Percentiles rank a stretch among this genome's conserved stretches.
Evolutionary conservation across 2,113 vertebrate genomes (phyloP).

Genomic region (Crocuta crocuta): DNA sequence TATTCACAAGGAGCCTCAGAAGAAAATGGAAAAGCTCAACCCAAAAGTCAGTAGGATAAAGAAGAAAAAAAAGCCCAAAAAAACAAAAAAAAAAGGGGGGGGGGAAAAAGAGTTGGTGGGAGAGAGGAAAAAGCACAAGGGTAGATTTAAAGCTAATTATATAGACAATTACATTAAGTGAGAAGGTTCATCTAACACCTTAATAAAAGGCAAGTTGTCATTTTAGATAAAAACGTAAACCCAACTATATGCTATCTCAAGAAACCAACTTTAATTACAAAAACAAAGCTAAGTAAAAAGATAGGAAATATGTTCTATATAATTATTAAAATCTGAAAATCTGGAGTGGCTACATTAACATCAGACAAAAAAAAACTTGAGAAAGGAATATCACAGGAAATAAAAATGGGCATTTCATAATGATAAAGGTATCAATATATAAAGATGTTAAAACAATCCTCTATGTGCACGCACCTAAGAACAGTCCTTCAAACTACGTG

Average conservation of each 20-base stretch:
- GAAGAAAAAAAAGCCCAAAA: neutral
- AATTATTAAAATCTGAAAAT: constrained; percentile 3
- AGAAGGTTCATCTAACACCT: neutral
- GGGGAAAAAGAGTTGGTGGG: neutral
- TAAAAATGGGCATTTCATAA: constrained; percentile 19
- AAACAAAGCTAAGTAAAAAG: neutral
- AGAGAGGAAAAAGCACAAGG: neutral
- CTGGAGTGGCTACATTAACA: neutral
- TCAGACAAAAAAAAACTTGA: neutral
- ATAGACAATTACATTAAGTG: neutral
- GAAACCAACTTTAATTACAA: constrained; percentile 17
- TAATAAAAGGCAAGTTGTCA: neutral
- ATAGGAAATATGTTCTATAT: neutral
- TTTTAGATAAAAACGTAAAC: neutral
- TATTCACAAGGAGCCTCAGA: neutral
- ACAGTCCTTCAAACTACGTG: neutral
- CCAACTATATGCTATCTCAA: neutral
- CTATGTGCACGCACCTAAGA: neutral
- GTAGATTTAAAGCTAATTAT: neutral
- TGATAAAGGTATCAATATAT: neutral
- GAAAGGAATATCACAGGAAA: neutral
- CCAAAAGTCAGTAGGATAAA: neutral
- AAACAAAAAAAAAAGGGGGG: no score
- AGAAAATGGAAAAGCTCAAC: constrained; percentile 3
- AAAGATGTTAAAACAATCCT: neutral